Percentiles rank a stretch among this genome's conserved stretches.
Evolutionary conservation across 2,888 invertebrate genomes (phyloP).

Genomic region (Diarsia dahlii): DNA sequence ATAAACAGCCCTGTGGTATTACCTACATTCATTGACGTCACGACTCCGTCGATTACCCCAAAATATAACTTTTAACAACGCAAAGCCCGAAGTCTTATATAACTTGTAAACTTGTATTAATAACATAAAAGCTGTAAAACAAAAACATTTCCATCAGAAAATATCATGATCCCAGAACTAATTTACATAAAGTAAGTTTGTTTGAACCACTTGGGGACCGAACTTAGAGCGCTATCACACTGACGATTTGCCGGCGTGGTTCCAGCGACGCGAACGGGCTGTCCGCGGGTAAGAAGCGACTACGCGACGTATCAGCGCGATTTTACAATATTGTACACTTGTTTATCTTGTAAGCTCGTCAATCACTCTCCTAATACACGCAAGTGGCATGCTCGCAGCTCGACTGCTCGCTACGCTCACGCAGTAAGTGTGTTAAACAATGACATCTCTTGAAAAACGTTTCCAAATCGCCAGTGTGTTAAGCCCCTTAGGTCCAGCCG

Average conservation of each 20-base stretch:
- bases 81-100: slow-evolving; percentile 35
- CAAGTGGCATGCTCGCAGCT: not conserved
- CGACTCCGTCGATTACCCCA: slow-evolving; percentile 4
- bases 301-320: not conserved
- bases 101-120: slow-evolving; percentile 57
- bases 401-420: not conserved
- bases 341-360: not conserved
- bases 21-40: slow-evolving; percentile 29
- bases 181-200: slow-evolving; percentile 73
- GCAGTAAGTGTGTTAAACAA: not conserved
- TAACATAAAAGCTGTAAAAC: slow-evolving; percentile 56
- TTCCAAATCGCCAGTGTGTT: not conserved
- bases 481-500: slow-evolving; percentile 46
- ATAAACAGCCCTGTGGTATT: not conserved
- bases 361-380: not conserved
- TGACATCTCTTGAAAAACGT: not conserved
- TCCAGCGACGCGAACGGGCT: not conserved
- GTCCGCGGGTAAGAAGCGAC: not conserved
- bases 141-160: slow-evolving; percentile 71
- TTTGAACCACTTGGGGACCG: slow-evolving; percentile 57
- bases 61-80: slow-evolving; percentile 19
- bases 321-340: not conserved
- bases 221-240: slow-evolving; percentile 42
- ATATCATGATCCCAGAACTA: slow-evolving; percentile 69
- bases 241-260: not conserved